phyloP scores from a whole-genome alignment of 2,113 vertebrate species.

The Sebastes schlegelii region DNA sequence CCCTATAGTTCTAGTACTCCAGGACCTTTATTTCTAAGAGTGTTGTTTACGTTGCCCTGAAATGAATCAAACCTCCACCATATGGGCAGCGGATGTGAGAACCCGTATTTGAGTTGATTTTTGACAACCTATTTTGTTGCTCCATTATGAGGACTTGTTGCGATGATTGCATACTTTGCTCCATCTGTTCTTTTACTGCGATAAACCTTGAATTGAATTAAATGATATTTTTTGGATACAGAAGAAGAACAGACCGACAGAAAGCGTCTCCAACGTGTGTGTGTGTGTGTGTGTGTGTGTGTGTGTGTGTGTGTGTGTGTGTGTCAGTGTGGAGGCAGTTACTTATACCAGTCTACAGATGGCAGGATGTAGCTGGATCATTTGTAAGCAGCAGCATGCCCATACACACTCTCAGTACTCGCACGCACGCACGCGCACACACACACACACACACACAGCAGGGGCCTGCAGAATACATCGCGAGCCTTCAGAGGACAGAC shows the following conservation, averaged over 20 bases:
- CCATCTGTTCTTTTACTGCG: constrained; percentile 41
- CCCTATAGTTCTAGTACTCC: not conserved
- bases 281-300: not conserved
- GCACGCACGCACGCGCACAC: constrained; percentile 16
- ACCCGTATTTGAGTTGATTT: not conserved
- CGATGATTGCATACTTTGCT: constrained; percentile 4
- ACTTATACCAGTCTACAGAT: constrained; percentile 78
- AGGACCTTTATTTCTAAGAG: not conserved
- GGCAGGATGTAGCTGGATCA: constrained; percentile 78
- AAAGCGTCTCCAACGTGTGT: constrained; percentile 5
- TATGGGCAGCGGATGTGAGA: not conserved
- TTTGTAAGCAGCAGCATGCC: constrained; percentile 71
- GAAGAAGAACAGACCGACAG: constrained; percentile 20
- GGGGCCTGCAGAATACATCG: constrained; percentile 60
- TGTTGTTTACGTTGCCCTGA: not conserved
- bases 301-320: not conserved
- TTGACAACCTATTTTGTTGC: constrained; percentile 3
- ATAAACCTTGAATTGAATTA: constrained; percentile 21
- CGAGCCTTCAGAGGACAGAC: constrained; percentile 71
- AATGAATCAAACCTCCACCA: not conserved
- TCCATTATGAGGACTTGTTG: constrained; percentile 11
- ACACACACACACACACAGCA: constrained; percentile 39
- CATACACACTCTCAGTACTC: constrained; percentile 14
- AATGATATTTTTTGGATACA: constrained; percentile 5
- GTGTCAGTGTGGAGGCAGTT: constrained; percentile 53